Percentiles rank a stretch among this genome's conserved stretches.
Evolutionary conservation across 2,113 vertebrate genomes (phyloP).

Genomic region (Himantopus leucocephalus): DNA sequence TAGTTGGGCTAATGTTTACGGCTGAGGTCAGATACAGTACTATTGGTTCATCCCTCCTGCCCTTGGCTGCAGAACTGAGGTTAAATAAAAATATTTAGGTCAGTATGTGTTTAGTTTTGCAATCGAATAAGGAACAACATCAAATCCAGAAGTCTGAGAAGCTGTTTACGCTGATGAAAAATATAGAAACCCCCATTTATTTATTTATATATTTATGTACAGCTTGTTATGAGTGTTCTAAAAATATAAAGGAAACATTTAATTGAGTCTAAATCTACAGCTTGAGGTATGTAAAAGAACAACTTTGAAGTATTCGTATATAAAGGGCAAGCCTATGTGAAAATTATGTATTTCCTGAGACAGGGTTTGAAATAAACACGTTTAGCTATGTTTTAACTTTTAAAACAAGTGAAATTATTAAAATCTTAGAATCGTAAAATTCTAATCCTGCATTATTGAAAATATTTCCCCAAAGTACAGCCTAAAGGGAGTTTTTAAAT

Average conservation of each 20-base stretch:
- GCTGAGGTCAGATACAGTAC: not conserved
- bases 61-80: not conserved
- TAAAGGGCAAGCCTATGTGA: not conserved
- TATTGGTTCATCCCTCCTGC: not conserved
- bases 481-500: not conserved
- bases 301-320: not conserved
- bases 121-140: not conserved
- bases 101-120: not conserved
- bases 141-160: not conserved
- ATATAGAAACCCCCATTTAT: rapidly evolving
- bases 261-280: not conserved
- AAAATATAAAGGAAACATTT: not conserved
- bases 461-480: not conserved
- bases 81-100: not conserved
- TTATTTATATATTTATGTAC: not conserved
- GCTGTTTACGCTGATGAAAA: not conserved
- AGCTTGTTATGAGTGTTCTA: not conserved
- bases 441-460: not conserved
- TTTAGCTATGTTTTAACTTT: constrained; percentile 12
- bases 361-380: not conserved
- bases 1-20: not conserved
- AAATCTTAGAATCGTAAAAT: not conserved
- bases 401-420: constrained; percentile 11
- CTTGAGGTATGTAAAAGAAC: not conserved
- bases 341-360: not conserved